Base-by-base conservation (phyloP, 2,888 invertebrate genomes). In the Arenicola marina region DNA sequence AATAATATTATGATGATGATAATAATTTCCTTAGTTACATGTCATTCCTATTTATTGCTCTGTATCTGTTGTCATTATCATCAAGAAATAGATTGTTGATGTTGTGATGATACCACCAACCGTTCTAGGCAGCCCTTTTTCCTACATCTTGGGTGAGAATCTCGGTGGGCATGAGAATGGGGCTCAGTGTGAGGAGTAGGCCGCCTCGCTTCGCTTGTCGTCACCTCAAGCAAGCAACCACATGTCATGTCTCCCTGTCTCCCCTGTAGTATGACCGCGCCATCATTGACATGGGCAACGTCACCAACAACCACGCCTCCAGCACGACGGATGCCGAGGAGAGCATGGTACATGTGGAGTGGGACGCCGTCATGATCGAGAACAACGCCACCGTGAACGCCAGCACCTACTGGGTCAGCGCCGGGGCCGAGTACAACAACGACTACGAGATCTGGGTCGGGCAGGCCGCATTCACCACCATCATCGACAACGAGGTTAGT, bases 381-480 rank as follows among this genome's bases (percentile, higher is more conserved):
- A 66, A 54, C 29, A 38, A 56, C 15, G 32, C 53, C 0, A 68
- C 72, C 0, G 45, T 61, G 4, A 63, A 74, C 53, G 69, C 67
- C 2, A 62, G 32, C 18, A n/a, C 38, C 2, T 78, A 79, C 69
- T 82, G 79, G 79, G 76, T 82, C 15, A 82, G 80, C 68, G 79
- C 78, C 3, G 82, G 81, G 0, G 80, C 79, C 0, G 81, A 79
- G 62, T 83, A 78, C 67, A 73, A 75, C 65, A 66, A 71, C 45
- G 75, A 76, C 53, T 69, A 65, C 32, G 74, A 76, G 43, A 74
- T 82, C 18, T 82, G 79, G 79, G 77, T 83, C 4, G 82, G 79
- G 1, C 81, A 81, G 65, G 74, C 76, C 0, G 71, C 76, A 2
- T 75, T 78, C 57, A 67, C 59, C 2, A 70, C 73, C 38, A 56